These are phyloP conservation scores for Hoplias malabaricus DNA, from an alignment of 2,113 vertebrate genomes.

Conservation along the genomic window DNA sequence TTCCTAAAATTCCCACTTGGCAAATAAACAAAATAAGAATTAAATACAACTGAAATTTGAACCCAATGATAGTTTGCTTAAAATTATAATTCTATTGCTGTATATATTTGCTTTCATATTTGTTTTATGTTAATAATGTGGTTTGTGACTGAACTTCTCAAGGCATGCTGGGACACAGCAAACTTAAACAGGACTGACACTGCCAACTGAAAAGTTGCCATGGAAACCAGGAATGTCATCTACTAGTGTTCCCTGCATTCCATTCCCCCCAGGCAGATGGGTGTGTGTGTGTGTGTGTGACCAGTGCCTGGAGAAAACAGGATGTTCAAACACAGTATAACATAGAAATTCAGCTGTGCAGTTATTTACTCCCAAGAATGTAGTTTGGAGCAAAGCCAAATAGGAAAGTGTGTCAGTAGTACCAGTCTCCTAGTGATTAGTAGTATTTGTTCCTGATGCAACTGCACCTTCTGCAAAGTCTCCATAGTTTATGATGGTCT, in stretches of 20 bases:
- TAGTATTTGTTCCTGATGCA: background rate
- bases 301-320: background rate
- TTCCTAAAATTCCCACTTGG: background rate
- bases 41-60: background rate
- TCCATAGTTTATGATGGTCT: background rate
- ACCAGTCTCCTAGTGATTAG: background rate
- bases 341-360: background rate
- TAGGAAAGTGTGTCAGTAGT: background rate
- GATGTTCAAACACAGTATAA: background rate
- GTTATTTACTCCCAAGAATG: background rate
- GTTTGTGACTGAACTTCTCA: background rate
- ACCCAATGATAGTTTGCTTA: background rate
- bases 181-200: background rate
- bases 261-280: background rate
- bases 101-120: background rate
- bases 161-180: constrained; percentile 26
- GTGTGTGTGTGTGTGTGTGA: background rate
- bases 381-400: background rate
- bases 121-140: background rate
- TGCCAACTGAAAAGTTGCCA: constrained; percentile 38
- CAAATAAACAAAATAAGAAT: background rate
- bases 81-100: background rate
- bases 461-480: background rate
- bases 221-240: constrained; percentile 48
- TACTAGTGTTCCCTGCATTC: constrained; percentile 13